Evolutionary conservation across 2,797 vertebrate genomes (phyloP).

Genomic region (Neosilurus mollespiculum): DNA sequence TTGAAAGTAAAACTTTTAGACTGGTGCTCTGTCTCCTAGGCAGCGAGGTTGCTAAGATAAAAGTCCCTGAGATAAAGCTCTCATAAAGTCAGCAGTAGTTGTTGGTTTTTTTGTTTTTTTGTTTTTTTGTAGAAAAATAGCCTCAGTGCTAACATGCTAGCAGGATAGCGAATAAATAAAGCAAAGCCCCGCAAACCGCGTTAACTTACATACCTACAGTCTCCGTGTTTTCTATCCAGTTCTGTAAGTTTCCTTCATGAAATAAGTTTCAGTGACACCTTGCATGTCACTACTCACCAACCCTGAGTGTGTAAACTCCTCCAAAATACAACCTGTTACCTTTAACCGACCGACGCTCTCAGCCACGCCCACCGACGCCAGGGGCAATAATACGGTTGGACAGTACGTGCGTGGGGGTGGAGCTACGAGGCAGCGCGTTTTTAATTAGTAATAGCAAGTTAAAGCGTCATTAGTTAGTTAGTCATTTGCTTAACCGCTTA

Average conservation of each 20-base stretch:
- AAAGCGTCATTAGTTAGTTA: too few relatives aligned
- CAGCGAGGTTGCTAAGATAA: not conserved
- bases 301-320: not conserved
- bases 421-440: not conserved
- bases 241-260: constrained; percentile 14
- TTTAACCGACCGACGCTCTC: constrained; percentile 50
- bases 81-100: not conserved
- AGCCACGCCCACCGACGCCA: constrained; percentile 61
- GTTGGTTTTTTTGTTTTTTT: too few relatives aligned
- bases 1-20: not conserved
- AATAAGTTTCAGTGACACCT: not conserved
- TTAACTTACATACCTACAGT: constrained; percentile 45
- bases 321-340: constrained; percentile 57
- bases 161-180: constrained; percentile 9
- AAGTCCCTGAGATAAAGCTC: too few relatives aligned
- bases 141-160: constrained; percentile 46
- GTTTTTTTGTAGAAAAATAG: too few relatives aligned
- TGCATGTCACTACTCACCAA: not conserved
- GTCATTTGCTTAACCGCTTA: too few relatives aligned
- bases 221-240: not conserved
- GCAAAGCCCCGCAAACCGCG: not conserved
- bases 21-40: not conserved
- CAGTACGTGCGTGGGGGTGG: constrained; percentile 43
- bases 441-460: not conserved
- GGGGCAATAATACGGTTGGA: constrained; percentile 61